These are phyloP conservation scores for rabbit (Oryctolagus cuniculus) DNA, from an alignment of 2,113 vertebrate species.

Conservation along the genomic window mOryCun1.1 NC_091435.1:99498501-99499000, in stretches of 20 bases:
- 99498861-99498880: conserved; percentile 24
- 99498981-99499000: background rate
- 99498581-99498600: background rate
- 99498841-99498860: background rate
- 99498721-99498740: background rate
- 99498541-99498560: background rate
- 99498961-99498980: background rate
- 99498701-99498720: background rate
- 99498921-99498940: background rate
- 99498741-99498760: background rate
- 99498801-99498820: background rate
- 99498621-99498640: background rate
- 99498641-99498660: background rate
- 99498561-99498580: background rate
- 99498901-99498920: background rate
- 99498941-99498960: background rate
- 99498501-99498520: background rate
- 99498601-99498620: background rate
- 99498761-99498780: background rate
- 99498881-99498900: background rate
- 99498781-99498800: background rate
- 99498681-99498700: background rate
- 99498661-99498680: background rate
- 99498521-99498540: background rate
- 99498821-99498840: background rate